These are phyloP conservation scores for Jaculus jaculus DNA, from an alignment of 2,113 vertebrate genomes.

Conservation along the genomic window DNA sequence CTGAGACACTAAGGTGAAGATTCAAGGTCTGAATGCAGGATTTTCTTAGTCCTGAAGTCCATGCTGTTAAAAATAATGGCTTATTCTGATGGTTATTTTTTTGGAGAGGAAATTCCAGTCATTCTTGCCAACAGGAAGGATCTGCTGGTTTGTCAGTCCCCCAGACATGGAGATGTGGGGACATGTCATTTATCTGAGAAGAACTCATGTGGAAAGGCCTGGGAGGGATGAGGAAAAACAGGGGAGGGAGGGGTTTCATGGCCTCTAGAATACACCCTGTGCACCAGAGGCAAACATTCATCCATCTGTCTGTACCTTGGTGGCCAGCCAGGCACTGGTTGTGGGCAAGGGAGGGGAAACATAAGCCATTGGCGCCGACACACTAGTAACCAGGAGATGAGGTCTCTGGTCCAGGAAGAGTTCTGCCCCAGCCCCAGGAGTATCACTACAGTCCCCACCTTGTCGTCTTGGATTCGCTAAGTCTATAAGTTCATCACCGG, in stretches of 20 bases:
- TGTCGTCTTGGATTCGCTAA: not conserved
- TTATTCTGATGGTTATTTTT: too few species aligned
- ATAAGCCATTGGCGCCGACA: fast-evolving
- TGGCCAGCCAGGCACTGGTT: not conserved
- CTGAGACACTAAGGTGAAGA: not conserved
- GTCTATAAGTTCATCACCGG: fast-evolving
- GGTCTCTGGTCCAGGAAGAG: fast-evolving
- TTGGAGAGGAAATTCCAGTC: not conserved
- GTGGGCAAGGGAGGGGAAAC: not conserved
- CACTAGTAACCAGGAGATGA: fast-evolving
- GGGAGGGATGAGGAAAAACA: too few species aligned
- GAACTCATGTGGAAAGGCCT: not conserved
- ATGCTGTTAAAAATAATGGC: not conserved
- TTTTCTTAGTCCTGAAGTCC: not conserved
- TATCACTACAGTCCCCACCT: fast-evolving
- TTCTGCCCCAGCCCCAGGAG: fast-evolving
- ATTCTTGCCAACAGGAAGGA: fast-evolving
- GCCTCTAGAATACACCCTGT: not conserved
- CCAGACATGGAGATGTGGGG: fast-evolving
- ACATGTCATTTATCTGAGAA: not conserved
- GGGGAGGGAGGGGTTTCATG: not conserved
- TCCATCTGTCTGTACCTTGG: not conserved
- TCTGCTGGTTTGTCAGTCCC: not conserved
- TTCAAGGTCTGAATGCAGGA: not conserved
- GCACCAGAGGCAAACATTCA: not conserved